Evolutionary conservation across 2,113 vertebrate species (phyloP), one percentile per base, ranked within the genome.

Genomic region (Argyrosomus japonicus): DNA sequence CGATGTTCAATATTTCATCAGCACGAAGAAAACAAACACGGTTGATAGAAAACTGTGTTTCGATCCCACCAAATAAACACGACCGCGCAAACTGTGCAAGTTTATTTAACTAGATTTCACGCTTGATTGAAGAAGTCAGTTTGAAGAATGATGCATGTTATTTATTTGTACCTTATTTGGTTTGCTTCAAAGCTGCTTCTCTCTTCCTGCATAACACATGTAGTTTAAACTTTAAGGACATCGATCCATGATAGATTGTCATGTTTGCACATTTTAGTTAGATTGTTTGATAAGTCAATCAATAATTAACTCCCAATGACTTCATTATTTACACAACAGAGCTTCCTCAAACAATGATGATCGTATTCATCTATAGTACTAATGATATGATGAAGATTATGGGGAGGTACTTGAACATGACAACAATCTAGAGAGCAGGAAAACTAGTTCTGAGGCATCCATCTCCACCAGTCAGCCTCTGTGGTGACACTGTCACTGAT

Each of bases 401-500:
- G 36, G 17, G 19, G 51, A 78, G 62, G 27, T 23, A 54, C 19
- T 27, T 56, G 25, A 11, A 23, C 21, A 45, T 13, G n/a, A 43
- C 1, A 40, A 23, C 10, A 12, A 36, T 9, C 36, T 9, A n/a
- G 65, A 13, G 14, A 82, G 75, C 58, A 48, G 18, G 17, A 71
- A 50, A 32, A 71, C 48, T 14, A 29, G 21, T 73, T 53, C 69
- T 53, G 74, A 65, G 51, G 68, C 68, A 70, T 86, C 74, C 68
- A 67, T 75, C 83, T 85, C 81, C 32, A 54, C 40, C 71, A 57
- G 67, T 81, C 51, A 9, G 68, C 21, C 40, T 58, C 19, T 68
- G 56, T 68, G 72, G 29, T 61, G 75, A 71, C 67, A 53, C 60
- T 29, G 68, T 72, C 70, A 86, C 83, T 43, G 70, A 77, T 81